Percentiles rank a stretch among this genome's conserved stretches.
phyloP scores from a whole-genome alignment of 2,797 vertebrate genomes.

The Sarcoramphus papa region DNA sequence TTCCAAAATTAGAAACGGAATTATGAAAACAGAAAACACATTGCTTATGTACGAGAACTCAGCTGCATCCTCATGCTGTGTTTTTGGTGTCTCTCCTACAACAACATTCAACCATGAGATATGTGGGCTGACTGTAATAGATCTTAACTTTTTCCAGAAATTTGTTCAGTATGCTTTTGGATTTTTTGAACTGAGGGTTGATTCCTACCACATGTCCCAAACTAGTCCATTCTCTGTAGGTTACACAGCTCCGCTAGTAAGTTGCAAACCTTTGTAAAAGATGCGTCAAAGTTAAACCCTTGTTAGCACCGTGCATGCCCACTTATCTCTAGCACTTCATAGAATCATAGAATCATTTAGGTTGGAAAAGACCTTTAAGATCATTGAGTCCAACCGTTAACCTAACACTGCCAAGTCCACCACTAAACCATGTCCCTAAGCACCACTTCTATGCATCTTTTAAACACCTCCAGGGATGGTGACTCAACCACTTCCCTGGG shows the following conservation, averaged over 20 bases:
- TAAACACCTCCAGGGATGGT: too few relatives aligned
- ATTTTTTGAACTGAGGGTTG: not conserved
- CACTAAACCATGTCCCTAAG: not conserved
- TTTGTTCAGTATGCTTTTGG: not conserved
- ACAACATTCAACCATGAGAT: not conserved
- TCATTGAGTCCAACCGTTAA: not conserved
- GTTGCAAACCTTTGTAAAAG: not conserved
- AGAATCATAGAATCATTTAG: not conserved
- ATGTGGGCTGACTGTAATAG: not conserved
- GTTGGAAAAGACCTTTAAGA: not conserved
- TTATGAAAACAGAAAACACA: not conserved
- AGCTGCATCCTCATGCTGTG: not conserved
- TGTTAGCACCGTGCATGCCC: not conserved
- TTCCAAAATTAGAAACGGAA: not conserved
- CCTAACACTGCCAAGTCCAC: not conserved
- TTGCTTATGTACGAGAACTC: not conserved
- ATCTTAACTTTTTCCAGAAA: not conserved
- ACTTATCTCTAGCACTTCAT: not conserved
- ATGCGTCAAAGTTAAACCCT: not conserved
- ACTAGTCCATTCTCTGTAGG: not conserved
- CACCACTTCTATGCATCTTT: too few relatives aligned
- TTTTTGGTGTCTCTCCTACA: not conserved
- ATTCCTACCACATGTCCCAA: accelerated
- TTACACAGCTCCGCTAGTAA: not conserved
- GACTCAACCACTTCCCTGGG: too few relatives aligned